Evolutionary conservation across 2,888 invertebrate genomes (phyloP), one percentile per base, ranked within the genome.

Genomic region (Ecliptopera silaceata): DNA sequence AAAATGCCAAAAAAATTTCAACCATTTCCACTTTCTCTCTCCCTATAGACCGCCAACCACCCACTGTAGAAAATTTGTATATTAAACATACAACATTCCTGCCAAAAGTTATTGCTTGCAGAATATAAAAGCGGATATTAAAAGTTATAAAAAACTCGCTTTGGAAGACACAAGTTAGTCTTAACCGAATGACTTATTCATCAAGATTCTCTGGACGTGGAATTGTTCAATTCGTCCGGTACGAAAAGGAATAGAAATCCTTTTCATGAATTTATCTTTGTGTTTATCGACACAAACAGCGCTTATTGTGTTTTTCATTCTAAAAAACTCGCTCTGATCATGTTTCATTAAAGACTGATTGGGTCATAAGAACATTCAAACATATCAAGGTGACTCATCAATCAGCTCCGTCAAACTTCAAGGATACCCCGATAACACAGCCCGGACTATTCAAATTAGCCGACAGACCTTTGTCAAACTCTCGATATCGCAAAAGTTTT

Each of bases 361-460:
- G 10, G 36, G 8, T 36, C 15, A 12, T 15, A 36, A 15, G 5
- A 36, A 36, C 8, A 36, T 36, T 10, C 15, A 15, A 36, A 10
- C 8, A 15, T 36, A 15, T 34, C 15, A 15, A 36, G 36, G 15
- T 13, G 1, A 8, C 13, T 12, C 34, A 34, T 34, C 60, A 60
- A 62, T 62, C 62, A 60, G 42, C 34, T 41, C 10, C 22, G 31
- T 45, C 39, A 38, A 60, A 56, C 44, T 58, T 60, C 51, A 60
- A 47, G 60, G 58, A 48, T 51, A 22, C 47, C 29, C 15, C 50
- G 51, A 60, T 58, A 52, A 51, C 48, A 52, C 59, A 54, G 56
- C 36, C 56, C 48, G n/a, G 41, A 38, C 49, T 51, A 60, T 62
- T 60, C 50, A 60, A 64, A 63, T 64, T 60, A 48, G 53, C 59